Evolutionary conservation across 2,888 invertebrate genomes (phyloP).

Genomic region (Anagyrus pseudococci): DNA sequence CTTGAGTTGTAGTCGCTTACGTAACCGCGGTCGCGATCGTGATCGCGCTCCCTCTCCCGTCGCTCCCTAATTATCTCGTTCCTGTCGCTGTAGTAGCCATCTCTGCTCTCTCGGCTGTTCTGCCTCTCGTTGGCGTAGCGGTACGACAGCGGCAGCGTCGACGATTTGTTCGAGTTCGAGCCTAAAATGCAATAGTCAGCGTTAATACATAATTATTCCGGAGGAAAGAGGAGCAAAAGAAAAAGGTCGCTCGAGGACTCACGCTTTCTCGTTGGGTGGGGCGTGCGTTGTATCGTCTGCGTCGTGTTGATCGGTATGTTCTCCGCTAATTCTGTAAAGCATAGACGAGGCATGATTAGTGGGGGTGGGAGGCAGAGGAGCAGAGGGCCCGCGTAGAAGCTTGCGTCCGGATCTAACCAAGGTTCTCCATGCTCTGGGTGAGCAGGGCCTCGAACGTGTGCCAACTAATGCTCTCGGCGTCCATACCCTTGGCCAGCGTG

Average conservation of each 20-base stretch:
- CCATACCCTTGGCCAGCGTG: slow-evolving; percentile 93
- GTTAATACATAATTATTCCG: too few species aligned
- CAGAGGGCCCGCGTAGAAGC: neutral
- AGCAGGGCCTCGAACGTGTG: slow-evolving; percentile 92
- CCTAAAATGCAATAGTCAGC: slow-evolving; percentile 55
- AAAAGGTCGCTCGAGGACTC: slow-evolving; percentile 67
- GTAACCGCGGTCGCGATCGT: slow-evolving; percentile 74
- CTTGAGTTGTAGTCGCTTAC: slow-evolving; percentile 79
- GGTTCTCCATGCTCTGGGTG: slow-evolving; percentile 94
- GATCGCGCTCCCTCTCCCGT: slow-evolving; percentile 70
- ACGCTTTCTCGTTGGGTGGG: slow-evolving; percentile 85
- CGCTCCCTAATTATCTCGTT: slow-evolving; percentile 80
- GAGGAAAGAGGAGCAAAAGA: too few species aligned
- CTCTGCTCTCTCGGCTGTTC: slow-evolving; percentile 73
- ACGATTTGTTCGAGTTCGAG: slow-evolving; percentile 81
- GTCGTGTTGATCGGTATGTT: slow-evolving; percentile 75
- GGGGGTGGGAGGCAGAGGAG: neutral
- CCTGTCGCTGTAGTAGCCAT: slow-evolving; percentile 89
- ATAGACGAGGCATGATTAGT: neutral
- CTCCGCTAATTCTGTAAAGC: slow-evolving; percentile 80
- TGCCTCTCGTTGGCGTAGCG: slow-evolving; percentile 68
- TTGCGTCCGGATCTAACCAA: slow-evolving; percentile 69
- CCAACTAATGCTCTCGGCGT: slow-evolving; percentile 91
- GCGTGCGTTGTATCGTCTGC: slow-evolving; percentile 76
- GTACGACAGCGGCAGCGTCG: slow-evolving; percentile 82